Evolutionary conservation across 2,797 vertebrate species (phyloP).

Genomic region (Picus viridis): DNA sequence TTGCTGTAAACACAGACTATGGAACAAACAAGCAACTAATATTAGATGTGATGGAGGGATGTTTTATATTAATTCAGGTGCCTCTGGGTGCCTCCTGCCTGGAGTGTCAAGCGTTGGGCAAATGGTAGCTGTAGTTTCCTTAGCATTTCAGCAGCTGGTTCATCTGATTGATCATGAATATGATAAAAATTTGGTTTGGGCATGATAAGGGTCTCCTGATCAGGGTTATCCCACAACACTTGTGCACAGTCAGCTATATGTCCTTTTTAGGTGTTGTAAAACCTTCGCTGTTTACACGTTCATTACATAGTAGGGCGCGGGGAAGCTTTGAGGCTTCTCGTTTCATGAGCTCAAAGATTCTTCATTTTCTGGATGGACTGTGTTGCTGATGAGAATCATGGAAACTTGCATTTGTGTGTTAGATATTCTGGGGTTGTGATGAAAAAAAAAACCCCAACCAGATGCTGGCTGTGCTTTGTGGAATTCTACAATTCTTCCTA

Average conservation of each 20-base stretch:
- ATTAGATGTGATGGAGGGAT: not conserved
- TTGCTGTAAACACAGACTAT: not conserved
- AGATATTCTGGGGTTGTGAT: not conserved
- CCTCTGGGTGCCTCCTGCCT: not conserved
- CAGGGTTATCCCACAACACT: fast-evolving
- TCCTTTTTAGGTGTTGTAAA: not conserved
- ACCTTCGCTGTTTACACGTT: not conserved
- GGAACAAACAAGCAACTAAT: not conserved
- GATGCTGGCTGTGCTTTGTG: not conserved
- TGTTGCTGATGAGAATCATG: not conserved
- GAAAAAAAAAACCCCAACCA: not conserved
- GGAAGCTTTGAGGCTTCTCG: not conserved
- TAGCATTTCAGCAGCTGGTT: not conserved
- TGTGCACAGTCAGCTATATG: not conserved
- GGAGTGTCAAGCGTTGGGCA: fast-evolving
- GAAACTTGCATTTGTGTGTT: not conserved
- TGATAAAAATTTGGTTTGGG: not conserved
- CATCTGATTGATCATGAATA: not conserved
- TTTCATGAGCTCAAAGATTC: not conserved
- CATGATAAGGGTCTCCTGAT: not conserved
- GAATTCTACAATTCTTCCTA: not conserved
- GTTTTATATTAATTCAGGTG: fast-evolving
- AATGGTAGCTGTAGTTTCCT: not conserved
- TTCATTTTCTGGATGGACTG: not conserved
- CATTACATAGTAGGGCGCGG: fast-evolving